Evolutionary conservation across 2,797 vertebrate genomes (phyloP).

Genomic region (Pogoniulus pusillus): DNA sequence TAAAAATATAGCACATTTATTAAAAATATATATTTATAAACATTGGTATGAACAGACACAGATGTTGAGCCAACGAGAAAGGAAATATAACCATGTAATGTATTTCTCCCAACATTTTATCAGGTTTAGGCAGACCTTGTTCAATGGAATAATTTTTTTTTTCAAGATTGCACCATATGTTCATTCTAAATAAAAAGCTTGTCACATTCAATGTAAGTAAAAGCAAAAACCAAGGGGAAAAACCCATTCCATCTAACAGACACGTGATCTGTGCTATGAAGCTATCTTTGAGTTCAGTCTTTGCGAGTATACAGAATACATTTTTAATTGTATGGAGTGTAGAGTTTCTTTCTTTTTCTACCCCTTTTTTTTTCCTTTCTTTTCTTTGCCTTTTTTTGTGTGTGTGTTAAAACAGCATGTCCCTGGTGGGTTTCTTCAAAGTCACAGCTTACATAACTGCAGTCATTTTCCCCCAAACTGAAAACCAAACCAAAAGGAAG

Average conservation of each 20-base stretch:
- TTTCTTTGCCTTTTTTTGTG: neutral
- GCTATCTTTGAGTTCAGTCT: constrained; percentile 52
- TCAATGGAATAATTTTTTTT: constrained; percentile 26
- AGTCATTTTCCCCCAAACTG: constrained; percentile 19
- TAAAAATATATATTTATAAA: constrained; percentile 85
- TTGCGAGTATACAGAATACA: constrained; percentile 32
- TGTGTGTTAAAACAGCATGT: neutral
- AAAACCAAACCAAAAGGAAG: constrained; percentile 2
- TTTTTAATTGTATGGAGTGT: constrained; percentile 47
- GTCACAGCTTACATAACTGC: constrained; percentile 39
- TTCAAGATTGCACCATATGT: constrained; percentile 62
- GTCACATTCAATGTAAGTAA: constrained; percentile 57
- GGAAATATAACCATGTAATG: constrained; percentile 61
- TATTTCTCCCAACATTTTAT: constrained; percentile 64
- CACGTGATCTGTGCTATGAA: constrained; percentile 40
- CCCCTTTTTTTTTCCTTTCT: neutral
- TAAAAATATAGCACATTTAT: constrained; percentile 85
- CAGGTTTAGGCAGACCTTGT: constrained; percentile 55
- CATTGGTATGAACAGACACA: constrained; percentile 77
- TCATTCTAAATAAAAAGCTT: constrained; percentile 71
- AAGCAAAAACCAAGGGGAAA: constrained; percentile 37
- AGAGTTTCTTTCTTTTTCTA: neutral
- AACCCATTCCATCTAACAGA: constrained; percentile 29
- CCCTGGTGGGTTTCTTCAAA: constrained; percentile 26
- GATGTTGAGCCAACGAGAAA: constrained; percentile 70